Evolutionary conservation across 2,797 vertebrate species (phyloP), one percentile per base, ranked within the genome.

Genomic region (Thamnophis elegans): DNA sequence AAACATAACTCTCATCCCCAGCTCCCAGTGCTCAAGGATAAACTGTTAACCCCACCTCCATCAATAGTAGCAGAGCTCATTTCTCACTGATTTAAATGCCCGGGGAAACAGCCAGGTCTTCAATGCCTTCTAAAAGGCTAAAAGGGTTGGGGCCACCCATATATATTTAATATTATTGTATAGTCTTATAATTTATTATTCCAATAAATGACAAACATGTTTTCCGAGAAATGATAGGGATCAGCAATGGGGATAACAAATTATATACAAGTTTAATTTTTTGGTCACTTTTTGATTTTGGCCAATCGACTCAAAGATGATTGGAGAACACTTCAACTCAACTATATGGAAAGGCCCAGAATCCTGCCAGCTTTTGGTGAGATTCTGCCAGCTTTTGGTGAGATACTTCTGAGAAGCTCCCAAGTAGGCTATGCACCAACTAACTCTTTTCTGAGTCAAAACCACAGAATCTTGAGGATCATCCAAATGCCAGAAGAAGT

Each of bases 141-240:
- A 82, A 25, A 82, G 73, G 20, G 73, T 82, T 82, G 10, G 20
- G 73, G 9, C 73, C 68, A 82, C 47, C 20, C 73, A 25, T 54
- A 56, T 58, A 82, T 56, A 58, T n/a, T 28, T 90, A 78, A 47
- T 26, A 56, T 56, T 47, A 78, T 32, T 55, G 20, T 53, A 26
- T 90, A 82, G 51, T 62, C 36, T 85, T 85, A 42, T 90, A 59
- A 36, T 90, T 85, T 58, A 59, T 90, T 90, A 58, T 85, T 90
- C 16, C 14, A 59, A 47, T 85, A 58, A 56, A 90, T 59, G 55
- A 59, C 42, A 42, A 90, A 56, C 26, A 47, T 16, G 25, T n/a
- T 59, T 90, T 85, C 89, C 58, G 82, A 26, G 89, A 82, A 90
- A 90, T 58, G n/a, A 56, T 58, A 78, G 89, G 42, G 78, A 82